Percentiles rank a stretch among this genome's conserved stretches.
Evolutionary conservation across 2,113 vertebrate species (phyloP).

Genomic region (Myxocyprinus asiaticus): DNA sequence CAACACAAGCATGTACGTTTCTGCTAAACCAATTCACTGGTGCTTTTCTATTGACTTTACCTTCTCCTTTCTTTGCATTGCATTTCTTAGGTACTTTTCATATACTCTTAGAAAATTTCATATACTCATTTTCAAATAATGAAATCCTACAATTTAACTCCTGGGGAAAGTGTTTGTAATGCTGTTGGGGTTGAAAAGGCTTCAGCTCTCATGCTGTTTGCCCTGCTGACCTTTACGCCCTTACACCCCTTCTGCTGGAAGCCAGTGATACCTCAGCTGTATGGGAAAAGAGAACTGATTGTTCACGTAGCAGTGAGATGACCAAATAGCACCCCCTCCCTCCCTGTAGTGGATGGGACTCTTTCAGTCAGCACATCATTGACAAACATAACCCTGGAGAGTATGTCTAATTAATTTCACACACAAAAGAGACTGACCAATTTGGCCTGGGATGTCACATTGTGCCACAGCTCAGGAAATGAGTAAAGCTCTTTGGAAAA

Average conservation of each 20-base stretch:
- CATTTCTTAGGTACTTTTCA: too few relatives aligned
- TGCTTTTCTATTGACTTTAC: too few relatives aligned
- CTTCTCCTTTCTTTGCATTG: too few relatives aligned
- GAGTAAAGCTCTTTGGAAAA: slow-evolving; percentile 62
- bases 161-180: not conserved
- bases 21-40: not conserved
- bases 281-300: slow-evolving; percentile 68
- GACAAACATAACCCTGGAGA: slow-evolving; percentile 69
- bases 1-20: slow-evolving; percentile 42
- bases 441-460: slow-evolving; percentile 68
- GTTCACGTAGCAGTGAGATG: slow-evolving; percentile 69
- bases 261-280: slow-evolving; percentile 67
- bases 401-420: slow-evolving; percentile 70
- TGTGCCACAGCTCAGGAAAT: slow-evolving; percentile 59
- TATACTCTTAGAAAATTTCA: too few relatives aligned
- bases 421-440: slow-evolving; percentile 63
- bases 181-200: slow-evolving; percentile 16
- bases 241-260: slow-evolving; percentile 34
- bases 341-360: slow-evolving; percentile 46
- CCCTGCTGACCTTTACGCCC: slow-evolving; percentile 56
- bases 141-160: too few relatives aligned
- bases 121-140: too few relatives aligned
- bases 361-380: slow-evolving; percentile 38
- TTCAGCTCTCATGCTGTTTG: slow-evolving; percentile 59
- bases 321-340: slow-evolving; percentile 69